Conservation (phyloP, 2,888 invertebrate genomes). For the Lycaena phlaeas region DNA sequence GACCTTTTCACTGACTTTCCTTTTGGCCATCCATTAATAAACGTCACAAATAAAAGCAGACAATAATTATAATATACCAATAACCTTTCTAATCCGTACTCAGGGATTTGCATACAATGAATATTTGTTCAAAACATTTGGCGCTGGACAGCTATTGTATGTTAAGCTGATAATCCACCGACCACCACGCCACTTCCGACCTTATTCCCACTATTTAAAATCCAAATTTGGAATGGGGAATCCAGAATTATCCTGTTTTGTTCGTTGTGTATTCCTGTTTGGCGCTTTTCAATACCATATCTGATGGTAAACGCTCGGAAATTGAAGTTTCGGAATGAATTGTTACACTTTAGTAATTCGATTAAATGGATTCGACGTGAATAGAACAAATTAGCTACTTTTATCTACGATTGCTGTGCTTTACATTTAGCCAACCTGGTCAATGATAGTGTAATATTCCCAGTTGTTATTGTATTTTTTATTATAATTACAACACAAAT, state of each 20-base stretch:
- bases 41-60: too few species aligned
- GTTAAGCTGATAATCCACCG: conserved; percentile 25
- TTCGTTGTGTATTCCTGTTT: conserved; percentile 23
- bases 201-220: conserved; percentile 20
- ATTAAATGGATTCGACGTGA: conserved; percentile 14
- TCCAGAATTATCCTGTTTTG: conserved; percentile 20
- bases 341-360: conserved; percentile 18
- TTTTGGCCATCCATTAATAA: too few species aligned
- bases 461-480: too few species aligned
- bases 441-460: too few species aligned
- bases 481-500: too few species aligned
- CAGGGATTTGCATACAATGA: conserved; percentile 59
- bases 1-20: too few species aligned
- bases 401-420: background rate
- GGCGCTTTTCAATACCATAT: conserved; percentile 23
- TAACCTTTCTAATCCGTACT: conserved; percentile 49
- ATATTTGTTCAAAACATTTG: conserved; percentile 62
- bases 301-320: conserved; percentile 23
- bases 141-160: conserved; percentile 40
- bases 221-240: conserved; percentile 7
- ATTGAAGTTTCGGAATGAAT: conserved; percentile 24
- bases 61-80: conserved; percentile 20
- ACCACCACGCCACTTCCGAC: conserved; percentile 25
- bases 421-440: too few species aligned
- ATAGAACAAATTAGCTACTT: conserved; percentile 9